Evolutionary conservation across 1,140 invertebrate genomes (phyloP), one percentile per base, ranked within the genome.

Genomic region (Pachypeltis micranthus): DNA sequence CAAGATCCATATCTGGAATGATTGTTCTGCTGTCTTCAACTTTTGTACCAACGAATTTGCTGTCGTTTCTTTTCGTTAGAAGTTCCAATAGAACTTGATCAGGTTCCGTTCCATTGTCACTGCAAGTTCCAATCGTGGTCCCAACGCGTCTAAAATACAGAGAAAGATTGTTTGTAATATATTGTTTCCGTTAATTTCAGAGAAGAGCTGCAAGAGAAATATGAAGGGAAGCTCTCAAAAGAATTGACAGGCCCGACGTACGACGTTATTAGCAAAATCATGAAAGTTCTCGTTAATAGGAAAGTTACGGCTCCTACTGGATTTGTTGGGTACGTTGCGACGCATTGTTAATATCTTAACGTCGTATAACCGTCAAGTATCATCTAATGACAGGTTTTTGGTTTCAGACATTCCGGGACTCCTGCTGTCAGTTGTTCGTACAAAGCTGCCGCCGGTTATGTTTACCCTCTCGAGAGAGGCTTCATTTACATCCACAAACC

Each of bases 401-500:
- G n/a, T n/a, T 79, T 44, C 74, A 94, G 93, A 2, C 88, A 95
- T 74, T 87, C 88, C 60, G 90, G 90, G 24, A 95, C 92, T 1
- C 88, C 93, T 1, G 93, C 92, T 0, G 85, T 99, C 58, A 83
- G 87, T 44, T 99, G 97, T 77, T 97, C 96, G 0, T 98, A 95
- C 76, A 97, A 96, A 77, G 95, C 96, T n/a, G 91, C 93, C 4
- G 94, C 93, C 19, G 97, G 97, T 19, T 90, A 93, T 70, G 74
- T 99, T 29, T 99, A 99, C 80, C 96, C 97, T 1, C 77, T 99
- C n/a, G 97, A 99, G 75, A 83, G 96, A 71, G 96, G 96, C 26
- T 98, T 99, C 70, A 97, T 99, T 65, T 99, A 95, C 72, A 91
- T 99, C 16, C 95, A 99, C 74, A 99, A 99, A 73, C 97, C 97